phyloP scores from a whole-genome alignment of 2,113 vertebrate species.

The Prionailurus viverrinus region DNA sequence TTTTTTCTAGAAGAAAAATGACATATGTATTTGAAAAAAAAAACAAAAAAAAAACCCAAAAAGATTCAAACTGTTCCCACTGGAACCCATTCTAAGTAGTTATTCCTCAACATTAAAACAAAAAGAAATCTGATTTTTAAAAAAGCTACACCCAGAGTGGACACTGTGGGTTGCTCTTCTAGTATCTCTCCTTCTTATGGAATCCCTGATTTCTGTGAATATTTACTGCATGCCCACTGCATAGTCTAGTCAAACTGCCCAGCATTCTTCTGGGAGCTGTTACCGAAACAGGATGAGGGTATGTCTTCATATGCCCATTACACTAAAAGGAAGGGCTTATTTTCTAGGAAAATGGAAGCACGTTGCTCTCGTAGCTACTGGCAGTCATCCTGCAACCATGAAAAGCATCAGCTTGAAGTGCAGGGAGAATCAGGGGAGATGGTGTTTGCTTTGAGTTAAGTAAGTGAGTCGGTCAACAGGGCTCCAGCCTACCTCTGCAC shows the following conservation, averaged over 20 bases:
- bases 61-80: neutral
- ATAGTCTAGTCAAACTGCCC: neutral
- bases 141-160: neutral
- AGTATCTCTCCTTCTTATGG: neutral
- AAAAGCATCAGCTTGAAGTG: neutral
- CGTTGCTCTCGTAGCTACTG: neutral
- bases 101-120: neutral
- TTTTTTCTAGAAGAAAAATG: neutral
- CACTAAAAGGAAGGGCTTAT: neutral
- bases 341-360: neutral
- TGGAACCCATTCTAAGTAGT: constrained; percentile 9
- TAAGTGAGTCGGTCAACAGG: neutral
- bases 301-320: neutral
- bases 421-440: neutral
- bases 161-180: neutral
- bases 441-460: neutral
- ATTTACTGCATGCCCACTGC: neutral
- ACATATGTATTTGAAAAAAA: neutral
- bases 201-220: neutral
- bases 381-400: neutral
- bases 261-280: neutral
- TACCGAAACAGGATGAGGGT: neutral
- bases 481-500: neutral
- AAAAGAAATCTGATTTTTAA: constrained; percentile 9
- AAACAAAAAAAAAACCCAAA: neutral